Evolutionary conservation across 2,888 invertebrate genomes (phyloP).

Genomic region (Ischnus inquisitorius): DNA sequence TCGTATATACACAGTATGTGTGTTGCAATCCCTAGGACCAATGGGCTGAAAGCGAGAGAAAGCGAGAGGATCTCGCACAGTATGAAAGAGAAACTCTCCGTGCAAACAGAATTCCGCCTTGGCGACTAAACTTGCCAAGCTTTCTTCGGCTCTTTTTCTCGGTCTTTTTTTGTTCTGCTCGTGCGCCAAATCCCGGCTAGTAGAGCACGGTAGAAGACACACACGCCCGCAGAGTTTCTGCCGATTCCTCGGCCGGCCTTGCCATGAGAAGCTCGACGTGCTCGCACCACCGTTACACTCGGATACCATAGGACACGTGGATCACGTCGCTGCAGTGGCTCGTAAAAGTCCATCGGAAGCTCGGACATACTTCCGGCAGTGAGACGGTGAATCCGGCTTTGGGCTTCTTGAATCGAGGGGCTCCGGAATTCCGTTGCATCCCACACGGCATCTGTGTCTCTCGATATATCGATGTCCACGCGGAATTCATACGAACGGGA

Average conservation of each 20-base stretch:
- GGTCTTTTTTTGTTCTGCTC: background rate
- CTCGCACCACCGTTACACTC: background rate
- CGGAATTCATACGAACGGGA: slow-evolving; percentile 18
- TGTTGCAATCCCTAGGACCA: slow-evolving; percentile 5
- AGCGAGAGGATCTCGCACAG: background rate
- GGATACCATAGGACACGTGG: slow-evolving; percentile 56
- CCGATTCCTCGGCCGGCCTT: slow-evolving; percentile 7
- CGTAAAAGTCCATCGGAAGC: slow-evolving; percentile 67
- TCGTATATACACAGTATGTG: background rate
- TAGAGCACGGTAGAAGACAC: background rate
- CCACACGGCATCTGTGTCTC: slow-evolving; percentile 33
- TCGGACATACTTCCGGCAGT: slow-evolving; percentile 54
- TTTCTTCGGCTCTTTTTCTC: slow-evolving; percentile 21
- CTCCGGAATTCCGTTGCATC: slow-evolving; percentile 62
- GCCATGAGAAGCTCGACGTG: background rate
- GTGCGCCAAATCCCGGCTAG: slow-evolving; percentile 35
- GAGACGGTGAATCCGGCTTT: slow-evolving; percentile 63
- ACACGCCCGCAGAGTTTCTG: background rate
- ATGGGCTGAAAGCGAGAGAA: background rate
- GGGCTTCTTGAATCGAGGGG: slow-evolving; percentile 58
- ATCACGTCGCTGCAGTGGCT: slow-evolving; percentile 64
- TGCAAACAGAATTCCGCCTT: slow-evolving; percentile 37
- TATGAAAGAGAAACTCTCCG: slow-evolving; percentile 25
- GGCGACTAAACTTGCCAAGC: slow-evolving; percentile 6
- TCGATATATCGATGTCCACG: slow-evolving; percentile 51